Evolutionary conservation across 1,140 invertebrate species (phyloP), one percentile per base, ranked within the genome.

Genomic region (Eubasilissa regina): DNA sequence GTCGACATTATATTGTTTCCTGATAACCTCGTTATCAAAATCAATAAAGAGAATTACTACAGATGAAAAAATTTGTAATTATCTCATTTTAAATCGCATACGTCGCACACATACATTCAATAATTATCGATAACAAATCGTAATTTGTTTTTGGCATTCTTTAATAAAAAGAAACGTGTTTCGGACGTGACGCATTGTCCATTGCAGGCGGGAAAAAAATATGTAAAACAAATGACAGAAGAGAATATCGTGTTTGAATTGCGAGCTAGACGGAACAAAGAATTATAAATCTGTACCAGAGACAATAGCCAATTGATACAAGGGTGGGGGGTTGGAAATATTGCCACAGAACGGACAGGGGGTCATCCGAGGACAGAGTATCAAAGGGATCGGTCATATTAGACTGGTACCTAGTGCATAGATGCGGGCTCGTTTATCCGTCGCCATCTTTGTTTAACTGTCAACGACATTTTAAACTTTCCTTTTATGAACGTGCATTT

Each of bases 261-360:
- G 58, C 79, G 74, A 68, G 45, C 43, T 70, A 60, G 80, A 68
- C 80, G 73, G 68, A 77, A 79, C 80, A 81, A 81, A 81, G 80
- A 81, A 81, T 79, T 81, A 79, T 81, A 81, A 81, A 81, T 81
- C 77, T 79, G 80, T 77, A 81, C 75, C 53, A 58, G 73, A 79
- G 80, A 81, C 80, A 81, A 81, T 81, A 58, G 80, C 74, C 80
- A 81, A 81, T 81, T 81, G 80, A 81, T 81, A 79, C 68, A 73
- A 25, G 80, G 70, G 48, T 19, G 45, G 58, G 17, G 35, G 62
- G 21, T 10, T 73, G 19, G 35, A 44, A 58, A 75, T 58, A 75
- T 75, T 75, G 73, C 53, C 72, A 12, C 35, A 53, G 17, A 53
- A 10, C 51, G 55, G 43, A 60, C 53, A 21, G 43, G 62, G 62